These are phyloP conservation scores for Boloria selene DNA, from an alignment of 2,888 invertebrate species.

Conservation along the genomic window DNA sequence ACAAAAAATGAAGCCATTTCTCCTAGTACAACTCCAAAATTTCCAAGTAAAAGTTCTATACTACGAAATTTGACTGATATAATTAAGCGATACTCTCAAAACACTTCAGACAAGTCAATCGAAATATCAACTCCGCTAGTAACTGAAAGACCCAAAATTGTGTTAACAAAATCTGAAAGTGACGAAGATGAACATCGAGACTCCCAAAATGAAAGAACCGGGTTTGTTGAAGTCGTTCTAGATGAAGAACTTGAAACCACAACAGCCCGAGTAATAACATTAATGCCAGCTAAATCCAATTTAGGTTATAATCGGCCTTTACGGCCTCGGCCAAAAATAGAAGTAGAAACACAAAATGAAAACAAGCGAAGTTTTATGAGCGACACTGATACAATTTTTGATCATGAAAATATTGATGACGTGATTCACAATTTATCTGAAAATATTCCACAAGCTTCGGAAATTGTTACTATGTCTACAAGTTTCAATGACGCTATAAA, in stretches of 20 bases:
- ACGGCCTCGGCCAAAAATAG: slow-evolving; percentile 83
- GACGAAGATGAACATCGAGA: slow-evolving; percentile 51
- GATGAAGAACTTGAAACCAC: slow-evolving; percentile 72
- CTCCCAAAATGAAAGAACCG: slow-evolving; percentile 62
- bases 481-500: slow-evolving; percentile 46
- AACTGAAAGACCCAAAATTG: slow-evolving; percentile 40
- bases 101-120: slow-evolving; percentile 61
- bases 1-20: slow-evolving; percentile 79
- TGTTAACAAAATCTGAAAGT: slow-evolving; percentile 46
- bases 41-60: slow-evolving; percentile 69
- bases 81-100: slow-evolving; percentile 84
- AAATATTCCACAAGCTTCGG: slow-evolving; percentile 49
- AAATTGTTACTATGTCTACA: slow-evolving; percentile 49
- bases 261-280: slow-evolving; percentile 77
- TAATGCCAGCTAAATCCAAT: slow-evolving; percentile 90
- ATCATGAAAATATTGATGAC: slow-evolving; percentile 55
- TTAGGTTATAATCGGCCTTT: slow-evolving; percentile 88
- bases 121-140: slow-evolving; percentile 41
- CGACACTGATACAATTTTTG: slow-evolving; percentile 43
- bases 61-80: slow-evolving; percentile 85
- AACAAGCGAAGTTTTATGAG: slow-evolving; percentile 63
- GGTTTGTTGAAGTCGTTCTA: slow-evolving; percentile 72
- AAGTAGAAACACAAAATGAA: slow-evolving; percentile 60
- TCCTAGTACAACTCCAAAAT: slow-evolving; percentile 72
- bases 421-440: slow-evolving; percentile 50